These are phyloP conservation scores for Phasia obesa DNA, from an alignment of 2,888 invertebrate species.

Conservation along the genomic window DNA sequence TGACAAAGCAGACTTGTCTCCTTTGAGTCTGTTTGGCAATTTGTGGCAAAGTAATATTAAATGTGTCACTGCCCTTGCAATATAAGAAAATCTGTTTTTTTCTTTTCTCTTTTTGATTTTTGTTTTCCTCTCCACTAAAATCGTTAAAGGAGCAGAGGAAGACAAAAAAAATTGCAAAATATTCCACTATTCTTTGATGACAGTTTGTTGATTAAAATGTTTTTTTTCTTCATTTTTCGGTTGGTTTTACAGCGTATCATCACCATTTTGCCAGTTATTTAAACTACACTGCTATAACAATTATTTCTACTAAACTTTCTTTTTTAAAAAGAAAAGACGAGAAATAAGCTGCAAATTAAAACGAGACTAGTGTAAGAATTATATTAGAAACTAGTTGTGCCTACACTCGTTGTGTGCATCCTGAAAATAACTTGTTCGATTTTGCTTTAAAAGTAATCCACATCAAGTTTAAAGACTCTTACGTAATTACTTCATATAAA, in stretches of 20 bases:
- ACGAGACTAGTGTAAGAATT: background rate
- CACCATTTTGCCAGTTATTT: slow-evolving; percentile 38
- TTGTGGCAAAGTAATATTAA: slow-evolving; percentile 25
- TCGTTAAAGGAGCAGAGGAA: slow-evolving; percentile 2
- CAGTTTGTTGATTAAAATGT: slow-evolving; percentile 65
- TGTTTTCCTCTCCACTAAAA: slow-evolving; percentile 33
- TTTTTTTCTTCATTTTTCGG: slow-evolving; percentile 63
- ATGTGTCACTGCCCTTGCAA: slow-evolving; percentile 30
- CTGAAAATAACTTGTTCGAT: too few relatives aligned
- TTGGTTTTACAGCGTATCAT: slow-evolving; percentile 63
- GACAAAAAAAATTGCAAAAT: slow-evolving; percentile 5
- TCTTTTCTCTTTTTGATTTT: background rate
- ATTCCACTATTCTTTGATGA: slow-evolving; percentile 58
- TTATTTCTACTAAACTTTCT: slow-evolving; percentile 18
- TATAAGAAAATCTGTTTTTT: background rate
- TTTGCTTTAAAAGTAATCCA: too few relatives aligned
- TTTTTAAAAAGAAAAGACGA: background rate
- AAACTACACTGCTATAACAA: slow-evolving; percentile 29
- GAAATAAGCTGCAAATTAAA: background rate
- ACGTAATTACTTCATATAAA: too few relatives aligned
- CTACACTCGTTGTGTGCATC: too few relatives aligned
- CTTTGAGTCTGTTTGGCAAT: slow-evolving; percentile 12
- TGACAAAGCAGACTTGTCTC: slow-evolving; percentile 17
- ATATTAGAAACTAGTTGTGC: background rate
- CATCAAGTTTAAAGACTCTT: too few relatives aligned